Evolutionary conservation across 2,888 invertebrate species (phyloP), one percentile per base, ranked within the genome.

Genomic region (Lasioglossum lativentre): DNA sequence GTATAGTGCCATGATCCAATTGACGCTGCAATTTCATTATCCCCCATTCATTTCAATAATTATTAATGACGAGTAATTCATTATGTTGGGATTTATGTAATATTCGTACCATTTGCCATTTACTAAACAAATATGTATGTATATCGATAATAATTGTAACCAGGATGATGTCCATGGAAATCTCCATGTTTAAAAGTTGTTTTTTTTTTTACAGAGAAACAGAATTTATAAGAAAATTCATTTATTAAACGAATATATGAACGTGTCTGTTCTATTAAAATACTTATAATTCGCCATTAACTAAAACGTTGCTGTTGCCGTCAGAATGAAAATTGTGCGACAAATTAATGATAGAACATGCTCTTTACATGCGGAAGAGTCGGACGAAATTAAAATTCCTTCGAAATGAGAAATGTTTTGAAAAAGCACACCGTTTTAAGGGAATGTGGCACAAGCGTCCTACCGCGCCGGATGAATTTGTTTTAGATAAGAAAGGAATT

Each of bases 341-440:
- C 76, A 68, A 80, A 56, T 56, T 42, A 56, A 73, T 80, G 83
- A 85, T 83, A 70, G 74, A 83, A 14, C 42, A 23, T 40, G 45
- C 30, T 38, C 34, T 16, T n/a, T n/a, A n/a, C n/a, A n/a, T n/a
- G 38, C 59, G 34, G n/a, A 27, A 30, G 34, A 45, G 66, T 73
- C 71, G 68, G 76, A 34, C 30, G 16, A n/a, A 78, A 78, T 76
- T 75, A 42, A 80, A 72, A 75, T 34, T 66, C 42, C 30, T 72
- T 71, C 16, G n/a, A 59, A 73, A 52, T 42, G 34, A 19, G 40
- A n/a, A 27, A 47, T 63, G 42, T 42, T 42, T 63, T 59, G 40
- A 40, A 75, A 75, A 42, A 42, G 34, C 66, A 30, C 19, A 16
- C 8, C 66, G 66, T 66, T 66, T 30, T 34, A 1, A 3, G 34